A percentile compares a stretch with the other conserved stretches of the same genome.
phyloP scores from a whole-genome alignment of 2,888 invertebrate genomes.

The Nomada hirtipes region DNA sequence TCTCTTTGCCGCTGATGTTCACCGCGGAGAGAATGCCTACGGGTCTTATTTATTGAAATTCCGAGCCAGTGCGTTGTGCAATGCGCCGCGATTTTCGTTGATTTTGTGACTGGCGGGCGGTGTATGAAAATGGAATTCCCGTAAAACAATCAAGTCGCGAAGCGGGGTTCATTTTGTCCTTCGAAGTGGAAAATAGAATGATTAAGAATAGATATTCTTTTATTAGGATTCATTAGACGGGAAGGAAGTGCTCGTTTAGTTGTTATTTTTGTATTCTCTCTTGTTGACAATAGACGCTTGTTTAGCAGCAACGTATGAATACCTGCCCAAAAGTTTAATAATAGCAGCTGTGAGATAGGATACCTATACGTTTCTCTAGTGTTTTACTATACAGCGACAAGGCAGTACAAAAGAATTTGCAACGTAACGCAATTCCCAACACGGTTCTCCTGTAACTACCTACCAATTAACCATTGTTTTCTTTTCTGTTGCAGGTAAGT shows the following conservation, averaged over 20 bases:
- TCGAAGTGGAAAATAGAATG: too few relatives aligned
- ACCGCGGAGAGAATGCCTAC: conserved; percentile 27
- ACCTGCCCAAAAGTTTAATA: too few relatives aligned
- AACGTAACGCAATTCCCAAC: conserved; percentile 7
- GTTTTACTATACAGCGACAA: neutral
- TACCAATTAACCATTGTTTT: conserved; percentile 45
- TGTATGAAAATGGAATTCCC: neutral
- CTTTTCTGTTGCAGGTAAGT: conserved; percentile 78
- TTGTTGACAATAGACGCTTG: neutral
- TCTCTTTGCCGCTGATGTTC: conserved; percentile 25
- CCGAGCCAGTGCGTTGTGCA: conserved; percentile 7
- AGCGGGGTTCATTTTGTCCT: too few relatives aligned
- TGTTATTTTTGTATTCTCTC: neutral
- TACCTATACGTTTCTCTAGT: neutral
- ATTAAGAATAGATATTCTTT: too few relatives aligned
- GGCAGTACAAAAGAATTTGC: conserved; percentile 26
- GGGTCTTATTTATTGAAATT: conserved; percentile 57
- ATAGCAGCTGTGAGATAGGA: too few relatives aligned
- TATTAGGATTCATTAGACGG: too few relatives aligned
- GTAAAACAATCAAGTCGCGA: too few relatives aligned
- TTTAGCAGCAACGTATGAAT: too few relatives aligned
- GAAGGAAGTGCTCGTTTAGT: too few relatives aligned
- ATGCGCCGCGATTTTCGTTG: conserved; percentile 37
- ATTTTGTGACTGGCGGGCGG: neutral
- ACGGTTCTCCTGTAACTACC: neutral